Evolutionary conservation across 2,888 invertebrate genomes (phyloP).

Genomic region (Cheilosia pagana): DNA sequence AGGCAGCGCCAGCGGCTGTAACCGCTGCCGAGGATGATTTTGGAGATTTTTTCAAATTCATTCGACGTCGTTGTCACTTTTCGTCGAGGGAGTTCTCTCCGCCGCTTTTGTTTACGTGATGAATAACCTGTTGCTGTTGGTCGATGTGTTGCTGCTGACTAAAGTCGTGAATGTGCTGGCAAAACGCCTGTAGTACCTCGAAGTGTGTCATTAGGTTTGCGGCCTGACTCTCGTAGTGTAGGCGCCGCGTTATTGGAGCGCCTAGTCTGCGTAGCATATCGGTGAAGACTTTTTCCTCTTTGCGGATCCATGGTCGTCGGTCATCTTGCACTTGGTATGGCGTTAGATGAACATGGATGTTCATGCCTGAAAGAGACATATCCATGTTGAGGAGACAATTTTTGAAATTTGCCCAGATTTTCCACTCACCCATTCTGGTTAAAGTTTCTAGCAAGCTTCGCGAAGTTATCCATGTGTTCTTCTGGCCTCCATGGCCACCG

Average conservation of each 20-base stretch:
- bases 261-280: constrained; percentile 87
- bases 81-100: constrained; percentile 80
- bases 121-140: constrained; percentile 76
- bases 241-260: constrained; percentile 86
- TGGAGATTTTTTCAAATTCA: constrained; percentile 80
- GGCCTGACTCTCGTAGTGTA: constrained; percentile 86
- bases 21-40: constrained; percentile 67
- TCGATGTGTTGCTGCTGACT: constrained; percentile 79
- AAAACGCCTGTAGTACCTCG: constrained; percentile 88
- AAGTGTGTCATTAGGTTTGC: constrained; percentile 90
- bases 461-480: constrained; percentile 94
- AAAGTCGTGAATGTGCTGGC: constrained; percentile 82
- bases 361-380: constrained; percentile 85
- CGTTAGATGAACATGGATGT: constrained; percentile 91
- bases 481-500: constrained; percentile 94
- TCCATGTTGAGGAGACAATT: not conserved
- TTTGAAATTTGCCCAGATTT: not conserved
- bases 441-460: constrained; percentile 89
- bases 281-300: constrained; percentile 91
- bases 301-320: constrained; percentile 92
- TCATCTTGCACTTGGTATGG: constrained; percentile 95
- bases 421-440: constrained; percentile 86
- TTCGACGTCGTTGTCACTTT: constrained; percentile 83
- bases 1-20: constrained; percentile 77
- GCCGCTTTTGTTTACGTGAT: constrained; percentile 75